Evolutionary conservation across 2,113 vertebrate genomes (phyloP).

Genomic region (Baryphthengus martii): DNA sequence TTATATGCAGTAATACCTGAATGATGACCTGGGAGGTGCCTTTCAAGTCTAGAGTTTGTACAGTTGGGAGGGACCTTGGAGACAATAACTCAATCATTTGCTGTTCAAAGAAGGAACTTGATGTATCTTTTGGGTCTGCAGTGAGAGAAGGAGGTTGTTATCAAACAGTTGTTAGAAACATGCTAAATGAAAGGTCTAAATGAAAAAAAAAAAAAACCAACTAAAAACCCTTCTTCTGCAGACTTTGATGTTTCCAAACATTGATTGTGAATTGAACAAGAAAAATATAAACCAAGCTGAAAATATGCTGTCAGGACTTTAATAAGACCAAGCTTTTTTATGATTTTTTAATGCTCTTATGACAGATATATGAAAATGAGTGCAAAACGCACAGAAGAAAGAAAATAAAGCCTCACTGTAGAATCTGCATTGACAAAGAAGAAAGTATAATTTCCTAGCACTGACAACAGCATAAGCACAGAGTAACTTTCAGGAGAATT

Average conservation of each 20-base stretch:
- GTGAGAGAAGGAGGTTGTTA: neutral
- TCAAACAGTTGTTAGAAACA: constrained; percentile 3
- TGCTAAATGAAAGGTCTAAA: constrained; percentile 20
- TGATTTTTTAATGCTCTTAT: constrained; percentile 66
- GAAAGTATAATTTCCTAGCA: constrained; percentile 20
- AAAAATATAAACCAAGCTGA: constrained; percentile 33
- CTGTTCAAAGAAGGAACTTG: neutral
- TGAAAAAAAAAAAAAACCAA: neutral
- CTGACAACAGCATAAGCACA: neutral
- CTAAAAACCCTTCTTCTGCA: neutral
- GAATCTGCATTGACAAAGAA: constrained; percentile 38
- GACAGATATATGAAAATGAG: constrained; percentile 61
- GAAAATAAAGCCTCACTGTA: constrained; percentile 32
- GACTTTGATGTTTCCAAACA: constrained; percentile 58
- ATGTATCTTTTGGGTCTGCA: neutral
- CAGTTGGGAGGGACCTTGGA: neutral
- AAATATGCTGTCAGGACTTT: constrained; percentile 54
- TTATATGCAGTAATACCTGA: too few species aligned
- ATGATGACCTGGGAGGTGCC: neutral
- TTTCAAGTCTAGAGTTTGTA: neutral
- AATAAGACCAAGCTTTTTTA: constrained; percentile 46
- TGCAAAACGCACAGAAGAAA: constrained; percentile 54
- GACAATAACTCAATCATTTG: neutral
- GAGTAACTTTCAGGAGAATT: constrained; percentile 64
- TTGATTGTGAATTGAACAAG: constrained; percentile 42